Evolutionary conservation across 2,888 invertebrate species (phyloP).

Genomic region (Ochropacha duplaris): DNA sequence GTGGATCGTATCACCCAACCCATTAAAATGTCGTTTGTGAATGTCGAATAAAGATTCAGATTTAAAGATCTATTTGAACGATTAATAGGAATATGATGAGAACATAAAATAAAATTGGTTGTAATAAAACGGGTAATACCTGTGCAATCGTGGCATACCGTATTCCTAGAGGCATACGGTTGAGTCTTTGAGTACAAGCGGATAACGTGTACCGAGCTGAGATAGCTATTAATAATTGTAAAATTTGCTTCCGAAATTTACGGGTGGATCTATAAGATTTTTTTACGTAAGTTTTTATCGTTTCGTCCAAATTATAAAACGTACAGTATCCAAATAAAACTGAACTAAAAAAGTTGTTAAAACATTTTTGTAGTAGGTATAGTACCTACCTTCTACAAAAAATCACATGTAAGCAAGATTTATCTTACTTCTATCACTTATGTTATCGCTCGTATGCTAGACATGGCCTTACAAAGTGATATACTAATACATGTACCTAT

Average conservation of each 20-base stretch:
- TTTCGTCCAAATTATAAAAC: neutral
- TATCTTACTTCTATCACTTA: too few species aligned
- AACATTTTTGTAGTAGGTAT: neutral
- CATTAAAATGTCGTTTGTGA: constrained; percentile 52
- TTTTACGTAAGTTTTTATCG: neutral
- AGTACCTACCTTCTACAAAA: too few species aligned
- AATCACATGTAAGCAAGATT: too few species aligned
- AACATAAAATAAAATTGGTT: constrained; percentile 73
- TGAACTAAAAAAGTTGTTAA: neutral
- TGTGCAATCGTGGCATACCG: constrained; percentile 55
- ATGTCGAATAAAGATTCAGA: constrained; percentile 58
- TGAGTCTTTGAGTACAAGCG: constrained; percentile 26
- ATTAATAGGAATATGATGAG: constrained; percentile 58
- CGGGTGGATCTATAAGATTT: neutral
- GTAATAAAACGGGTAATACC: constrained; percentile 70
- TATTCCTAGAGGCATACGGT: constrained; percentile 48
- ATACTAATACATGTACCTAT: neutral
- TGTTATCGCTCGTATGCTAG: too few species aligned
- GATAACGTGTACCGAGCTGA: constrained; percentile 7
- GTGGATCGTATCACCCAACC: constrained; percentile 23
- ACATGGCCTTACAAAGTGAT: neutral
- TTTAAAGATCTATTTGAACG: constrained; percentile 52
- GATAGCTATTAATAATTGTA: neutral
- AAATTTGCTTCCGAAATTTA: neutral
- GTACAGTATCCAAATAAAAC: neutral